These are phyloP conservation scores for Limosa lapponica DNA, from an alignment of 2,797 vertebrate species.

Conservation along the genomic window DNA sequence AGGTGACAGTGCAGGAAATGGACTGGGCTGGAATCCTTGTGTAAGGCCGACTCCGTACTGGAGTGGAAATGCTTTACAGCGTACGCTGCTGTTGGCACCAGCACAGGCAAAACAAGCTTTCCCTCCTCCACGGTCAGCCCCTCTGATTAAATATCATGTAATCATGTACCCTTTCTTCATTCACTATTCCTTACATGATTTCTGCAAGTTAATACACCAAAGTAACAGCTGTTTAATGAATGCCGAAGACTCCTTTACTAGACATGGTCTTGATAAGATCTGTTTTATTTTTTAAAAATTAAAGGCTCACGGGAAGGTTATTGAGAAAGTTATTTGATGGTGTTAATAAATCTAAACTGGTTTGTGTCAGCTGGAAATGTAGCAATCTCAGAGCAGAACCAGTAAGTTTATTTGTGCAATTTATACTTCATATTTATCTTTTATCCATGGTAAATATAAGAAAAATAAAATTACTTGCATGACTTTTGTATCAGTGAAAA, in stretches of 20 bases:
- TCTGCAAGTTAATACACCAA: neutral
- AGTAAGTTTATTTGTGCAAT: neutral
- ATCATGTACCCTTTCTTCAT: neutral
- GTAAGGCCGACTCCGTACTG: neutral
- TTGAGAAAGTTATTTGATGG: neutral
- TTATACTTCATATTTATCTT: neutral
- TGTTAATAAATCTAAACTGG: neutral
- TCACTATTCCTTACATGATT: neutral
- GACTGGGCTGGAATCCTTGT: neutral
- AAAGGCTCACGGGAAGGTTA: neutral
- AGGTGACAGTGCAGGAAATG: neutral
- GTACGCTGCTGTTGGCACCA: neutral
- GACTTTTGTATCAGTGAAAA: neutral
- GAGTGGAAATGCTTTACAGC: neutral
- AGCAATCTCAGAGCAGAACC: neutral
- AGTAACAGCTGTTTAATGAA: neutral
- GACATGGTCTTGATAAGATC: neutral
- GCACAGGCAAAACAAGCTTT: neutral
- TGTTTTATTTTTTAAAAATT: neutral
- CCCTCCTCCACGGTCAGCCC: neutral
- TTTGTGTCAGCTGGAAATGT: neutral
- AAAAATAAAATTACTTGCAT: neutral
- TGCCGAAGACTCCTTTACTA: neutral
- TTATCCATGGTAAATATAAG: neutral
- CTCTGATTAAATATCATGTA: neutral